Base-by-base conservation (phyloP, 2,113 vertebrate species). In the Raja brachyura region DNA sequence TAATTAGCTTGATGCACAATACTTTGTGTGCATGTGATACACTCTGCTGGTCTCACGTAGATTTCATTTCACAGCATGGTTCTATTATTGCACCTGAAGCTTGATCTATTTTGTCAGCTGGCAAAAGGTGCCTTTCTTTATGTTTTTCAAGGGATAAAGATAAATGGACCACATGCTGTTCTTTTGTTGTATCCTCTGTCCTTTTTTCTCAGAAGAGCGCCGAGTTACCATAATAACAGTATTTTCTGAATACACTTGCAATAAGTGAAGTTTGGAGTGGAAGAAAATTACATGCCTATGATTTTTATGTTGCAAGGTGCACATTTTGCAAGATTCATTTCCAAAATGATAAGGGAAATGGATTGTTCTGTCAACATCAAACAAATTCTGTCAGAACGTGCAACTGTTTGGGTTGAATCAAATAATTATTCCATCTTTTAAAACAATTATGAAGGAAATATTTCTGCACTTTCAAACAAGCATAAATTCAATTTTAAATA, bases 261-360 rank as follows among this genome's bases (percentile, higher is more conserved):
- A 73, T 93, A 95, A 97, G 95, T 95, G 93, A 95, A 95, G 94
- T 95, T 96, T 93, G 93, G 95, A 94, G 95, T 95, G 93, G 94
- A 94, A 94, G 94, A 95, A 97, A 96, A 96, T 97, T 94, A 95
- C 63, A 95, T 94, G 93, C 93, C 94, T 93, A 75, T 83, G n/a
- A 83, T 94, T 96, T 96, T 94, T 96, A 96, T 95, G 94, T 74
- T 74, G 68, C 20, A 93, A 95, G 93, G 90, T 94, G 83, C 94
- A 93, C 76, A 94, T 93, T 93, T 95, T 94, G 93, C 93, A 70
- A 92, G n/a, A 93, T 93, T 95, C 94, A 77, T 93, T 95, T 96
- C 95, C 90, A 85, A 93, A 93, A 94, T 94, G 90, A 93, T 94
- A 94, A 94, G 93, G n/a, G 93, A 93, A 94, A 93, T 93, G 59